A percentile compares a stretch with the other conserved stretches of the same genome.
These are phyloP conservation scores for Digitonthophagus gazella DNA, from an alignment of 2,888 invertebrate species.

Conservation along the genomic window DNA sequence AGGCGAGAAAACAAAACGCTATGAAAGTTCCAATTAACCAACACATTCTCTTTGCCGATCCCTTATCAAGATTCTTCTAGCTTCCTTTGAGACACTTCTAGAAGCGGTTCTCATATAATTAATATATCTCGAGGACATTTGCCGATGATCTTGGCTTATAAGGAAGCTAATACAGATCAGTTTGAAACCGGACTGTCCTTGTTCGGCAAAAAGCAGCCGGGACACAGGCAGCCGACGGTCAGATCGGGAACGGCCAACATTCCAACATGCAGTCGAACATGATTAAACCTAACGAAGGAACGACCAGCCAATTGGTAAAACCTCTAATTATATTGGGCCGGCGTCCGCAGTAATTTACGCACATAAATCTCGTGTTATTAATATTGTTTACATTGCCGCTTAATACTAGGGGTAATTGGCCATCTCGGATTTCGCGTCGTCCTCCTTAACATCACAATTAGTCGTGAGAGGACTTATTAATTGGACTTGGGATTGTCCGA, in stretches of 20 bases:
- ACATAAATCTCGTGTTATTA: background rate
- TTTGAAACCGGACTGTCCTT: background rate
- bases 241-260: background rate
- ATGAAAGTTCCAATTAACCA: background rate
- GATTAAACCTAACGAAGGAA: background rate
- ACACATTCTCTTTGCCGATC: background rate
- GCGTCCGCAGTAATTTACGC: background rate
- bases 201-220: background rate
- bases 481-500: background rate
- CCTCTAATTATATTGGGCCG: background rate
- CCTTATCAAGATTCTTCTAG: background rate
- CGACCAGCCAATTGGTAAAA: background rate
- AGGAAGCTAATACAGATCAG: background rate
- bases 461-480: background rate
- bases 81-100: background rate
- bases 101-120: background rate
- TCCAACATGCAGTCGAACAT: background rate
- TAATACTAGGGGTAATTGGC: background rate
- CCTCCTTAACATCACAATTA: background rate
- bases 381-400: background rate
- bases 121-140: background rate
- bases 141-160: background rate
- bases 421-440: background rate
- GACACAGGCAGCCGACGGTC: background rate
- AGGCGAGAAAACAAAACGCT: background rate